A percentile compares a stretch with the other conserved stretches of the same genome.
Evolutionary conservation across 2,113 vertebrate genomes (phyloP).

Genomic region (Rhinoderma darwinii): DNA sequence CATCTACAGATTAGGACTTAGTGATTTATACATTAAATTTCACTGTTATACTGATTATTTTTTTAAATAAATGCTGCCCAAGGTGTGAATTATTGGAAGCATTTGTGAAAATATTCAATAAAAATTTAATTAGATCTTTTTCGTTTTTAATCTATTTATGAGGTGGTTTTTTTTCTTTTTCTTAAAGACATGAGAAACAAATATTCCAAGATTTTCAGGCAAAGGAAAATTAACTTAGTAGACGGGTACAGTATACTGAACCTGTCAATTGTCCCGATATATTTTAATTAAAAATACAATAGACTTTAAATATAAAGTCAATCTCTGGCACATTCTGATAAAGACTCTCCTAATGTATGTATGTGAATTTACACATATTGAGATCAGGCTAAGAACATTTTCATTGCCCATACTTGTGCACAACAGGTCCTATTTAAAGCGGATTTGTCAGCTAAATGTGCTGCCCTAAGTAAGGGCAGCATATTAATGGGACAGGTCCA

Average conservation of each 20-base stretch:
- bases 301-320: not conserved
- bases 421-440: not conserved
- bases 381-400: not conserved
- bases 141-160: slow-evolving; percentile 21
- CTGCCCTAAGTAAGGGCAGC: too few relatives aligned
- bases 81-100: slow-evolving; percentile 10
- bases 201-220: not conserved
- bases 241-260: not conserved
- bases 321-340: not conserved
- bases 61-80: slow-evolving; percentile 6
- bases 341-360: not conserved
- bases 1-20: slow-evolving; percentile 38
- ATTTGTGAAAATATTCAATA: slow-evolving; percentile 12
- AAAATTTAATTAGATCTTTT: slow-evolving; percentile 27
- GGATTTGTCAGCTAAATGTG: too few relatives aligned
- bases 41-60: slow-evolving; percentile 23
- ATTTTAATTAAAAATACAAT: not conserved
- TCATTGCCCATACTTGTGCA: not conserved
- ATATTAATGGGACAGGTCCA: too few relatives aligned
- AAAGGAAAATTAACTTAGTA: not conserved
- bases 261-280: not conserved
- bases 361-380: not conserved
- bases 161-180: not conserved
- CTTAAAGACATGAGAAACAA: not conserved
- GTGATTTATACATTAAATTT: slow-evolving; percentile 44